Evolutionary conservation across 2,888 invertebrate species (phyloP).

Genomic region (Habroteleia sp.): DNA sequence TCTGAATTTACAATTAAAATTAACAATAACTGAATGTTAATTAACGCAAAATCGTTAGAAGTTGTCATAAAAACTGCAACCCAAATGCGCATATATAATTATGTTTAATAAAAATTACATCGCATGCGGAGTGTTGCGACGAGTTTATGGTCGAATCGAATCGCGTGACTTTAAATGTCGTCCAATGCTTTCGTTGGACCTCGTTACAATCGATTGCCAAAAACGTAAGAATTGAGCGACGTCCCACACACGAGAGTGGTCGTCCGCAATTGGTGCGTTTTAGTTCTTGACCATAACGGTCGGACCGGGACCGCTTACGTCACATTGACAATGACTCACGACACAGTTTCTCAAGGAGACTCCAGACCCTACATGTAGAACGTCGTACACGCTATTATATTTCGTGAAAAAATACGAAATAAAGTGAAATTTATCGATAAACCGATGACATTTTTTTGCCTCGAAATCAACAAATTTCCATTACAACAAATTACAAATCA

Average conservation of each 20-base stretch:
- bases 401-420: too few relatives aligned
- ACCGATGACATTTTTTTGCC: too few relatives aligned
- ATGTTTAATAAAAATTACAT: neutral
- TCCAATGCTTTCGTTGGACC: slow-evolving; percentile 60
- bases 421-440: too few relatives aligned
- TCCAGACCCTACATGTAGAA: slow-evolving; percentile 22
- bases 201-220: slow-evolving; percentile 61
- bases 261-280: slow-evolving; percentile 62
- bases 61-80: too few relatives aligned
- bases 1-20: slow-evolving; percentile 48
- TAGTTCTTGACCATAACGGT: slow-evolving; percentile 73
- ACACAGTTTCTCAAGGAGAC: slow-evolving; percentile 48
- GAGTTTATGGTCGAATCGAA: slow-evolving; percentile 44
- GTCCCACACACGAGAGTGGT: slow-evolving; percentile 51
- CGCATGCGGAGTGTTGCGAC: slow-evolving; percentile 15
- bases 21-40: slow-evolving; percentile 26
- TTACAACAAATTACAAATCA: too few relatives aligned
- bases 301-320: slow-evolving; percentile 67
- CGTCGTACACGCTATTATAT: neutral
- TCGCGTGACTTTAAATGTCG: slow-evolving; percentile 64
- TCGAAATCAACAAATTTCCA: too few relatives aligned
- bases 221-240: slow-evolving; percentile 55
- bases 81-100: slow-evolving; percentile 21
- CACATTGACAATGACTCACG: slow-evolving; percentile 70
- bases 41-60: too few relatives aligned